These are phyloP conservation scores for Synergus gifuensis DNA, from an alignment of 2,888 invertebrate genomes.

Conservation along the genomic window DNA sequence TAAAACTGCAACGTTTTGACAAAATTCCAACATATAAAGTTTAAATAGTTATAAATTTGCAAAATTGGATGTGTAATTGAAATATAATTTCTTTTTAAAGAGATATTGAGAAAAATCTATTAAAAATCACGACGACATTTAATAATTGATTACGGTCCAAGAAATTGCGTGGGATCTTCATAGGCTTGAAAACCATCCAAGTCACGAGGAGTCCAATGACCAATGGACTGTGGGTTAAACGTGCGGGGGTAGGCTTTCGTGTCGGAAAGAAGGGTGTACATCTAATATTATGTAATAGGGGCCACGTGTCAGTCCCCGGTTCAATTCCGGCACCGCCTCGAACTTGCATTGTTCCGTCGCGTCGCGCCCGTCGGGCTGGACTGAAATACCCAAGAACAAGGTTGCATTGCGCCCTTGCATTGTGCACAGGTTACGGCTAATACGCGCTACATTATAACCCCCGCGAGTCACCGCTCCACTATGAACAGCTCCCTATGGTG, in stretches of 20 bases:
- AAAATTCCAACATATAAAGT: too few species aligned
- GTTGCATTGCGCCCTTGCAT: slow-evolving; percentile 52
- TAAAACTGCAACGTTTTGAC: too few species aligned
- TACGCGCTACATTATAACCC: slow-evolving; percentile 55
- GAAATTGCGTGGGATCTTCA: slow-evolving; percentile 45
- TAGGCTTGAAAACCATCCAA: slow-evolving; percentile 21
- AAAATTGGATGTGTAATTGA: too few species aligned
- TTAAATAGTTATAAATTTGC: too few species aligned
- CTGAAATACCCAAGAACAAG: slow-evolving; percentile 54
- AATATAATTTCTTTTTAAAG: too few species aligned
- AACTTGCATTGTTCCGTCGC: slow-evolving; percentile 54
- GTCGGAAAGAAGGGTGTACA: slow-evolving; percentile 46
- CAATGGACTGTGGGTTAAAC: slow-evolving; percentile 39
- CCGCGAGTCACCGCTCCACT: slow-evolving; percentile 57
- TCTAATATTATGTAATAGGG: slow-evolving; percentile 60
- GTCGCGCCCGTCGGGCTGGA: slow-evolving; percentile 5
- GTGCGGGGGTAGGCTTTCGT: slow-evolving; percentile 31
- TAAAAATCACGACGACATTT: background rate
- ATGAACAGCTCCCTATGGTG: slow-evolving; percentile 57
- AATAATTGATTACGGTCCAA: slow-evolving; percentile 33
- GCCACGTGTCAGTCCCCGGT: slow-evolving; percentile 63
- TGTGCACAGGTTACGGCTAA: slow-evolving; percentile 54
- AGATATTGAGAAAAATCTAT: background rate
- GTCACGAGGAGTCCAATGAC: slow-evolving; percentile 21
- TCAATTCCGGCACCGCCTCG: slow-evolving; percentile 52